These are phyloP conservation scores for Yponomeuta malinellus DNA, from an alignment of 2,888 invertebrate species.

Conservation along the genomic window DNA sequence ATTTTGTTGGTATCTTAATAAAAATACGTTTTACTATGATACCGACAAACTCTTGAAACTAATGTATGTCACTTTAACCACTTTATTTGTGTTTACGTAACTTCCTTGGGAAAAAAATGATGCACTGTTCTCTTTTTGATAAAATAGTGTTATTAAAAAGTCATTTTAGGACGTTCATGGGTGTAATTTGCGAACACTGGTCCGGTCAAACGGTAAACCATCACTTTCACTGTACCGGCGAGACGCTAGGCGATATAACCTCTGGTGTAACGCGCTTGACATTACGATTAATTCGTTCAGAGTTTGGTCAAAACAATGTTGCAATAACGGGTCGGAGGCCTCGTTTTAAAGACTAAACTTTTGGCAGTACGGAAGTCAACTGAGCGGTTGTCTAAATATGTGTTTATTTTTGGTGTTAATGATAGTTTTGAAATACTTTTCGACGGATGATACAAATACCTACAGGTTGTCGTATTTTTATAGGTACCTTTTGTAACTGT, in stretches of 20 bases:
- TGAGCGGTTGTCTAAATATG: neutral
- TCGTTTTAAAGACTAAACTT: neutral
- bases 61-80: neutral
- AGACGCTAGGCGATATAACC: slow-evolving; percentile 28
- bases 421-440: too few relatives aligned
- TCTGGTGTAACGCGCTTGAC: slow-evolving; percentile 27
- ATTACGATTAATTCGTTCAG: neutral
- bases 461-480: too few relatives aligned
- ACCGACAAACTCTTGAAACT: neutral
- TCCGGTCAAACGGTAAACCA: slow-evolving; percentile 40
- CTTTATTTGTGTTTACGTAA: neutral
- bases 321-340: neutral
- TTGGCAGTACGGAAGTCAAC: neutral
- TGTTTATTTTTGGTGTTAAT: neutral
- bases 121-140: slow-evolving; percentile 13
- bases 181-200: slow-evolving; percentile 32
- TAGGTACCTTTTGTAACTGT: too few relatives aligned
- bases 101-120: neutral
- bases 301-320: neutral
- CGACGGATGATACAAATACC: too few relatives aligned
- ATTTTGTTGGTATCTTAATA: neutral
- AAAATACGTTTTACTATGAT: neutral
- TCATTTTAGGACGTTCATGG: slow-evolving; percentile 32
- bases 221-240: slow-evolving; percentile 48
- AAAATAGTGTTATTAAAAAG: slow-evolving; percentile 39